Evolutionary conservation across 2,113 vertebrate genomes (phyloP), one percentile per base, ranked within the genome.

Genomic region (Hyperopisus bebe): DNA sequence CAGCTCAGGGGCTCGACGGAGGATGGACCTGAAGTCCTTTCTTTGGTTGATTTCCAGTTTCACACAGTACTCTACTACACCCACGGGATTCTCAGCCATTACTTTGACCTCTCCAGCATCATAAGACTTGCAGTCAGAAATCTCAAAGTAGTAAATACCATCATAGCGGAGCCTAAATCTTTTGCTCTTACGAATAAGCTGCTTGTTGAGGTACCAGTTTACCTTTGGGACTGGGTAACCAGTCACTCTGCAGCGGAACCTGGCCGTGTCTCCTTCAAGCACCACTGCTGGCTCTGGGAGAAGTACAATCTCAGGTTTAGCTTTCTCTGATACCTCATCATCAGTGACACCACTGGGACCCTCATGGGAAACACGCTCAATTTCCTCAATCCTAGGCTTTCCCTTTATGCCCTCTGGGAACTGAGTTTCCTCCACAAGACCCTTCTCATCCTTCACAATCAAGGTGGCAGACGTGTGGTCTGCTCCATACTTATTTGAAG

Each of bases 171-270:
- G 96, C 93, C 97, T 95, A 92, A 98, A 99, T 62, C 98, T 94
- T 93, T 99, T 99, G 95, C 98, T 99, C 90, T 99, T 99, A 88
- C 98, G 97, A 89, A 99, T 98, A 42, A 99, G 98, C 90, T 98
- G 97, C 89, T 98, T 97, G 0, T 99, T 99, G 84, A 99, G 97
- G 92, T 99, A 99, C 98, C 98, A 99, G 94, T 99, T 99, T 66
- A 99, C 97, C 90, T 99, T 99, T 19, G 98, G 98, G 31, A 96
- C 92, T 53, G 98, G 98, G 90, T 99, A 99, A 55, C 98, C 98
- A 5, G 98, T 99, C 47, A 99, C 98, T 93, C 98, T 96, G 91
- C 97, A 98, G 88, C 97, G 97, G 94, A 98, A 99, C 88, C 97
- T 96, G 0, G 98, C 98, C 0, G 94, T 98, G 92, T 99, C 98